Evolutionary conservation across 2,797 vertebrate species (phyloP), one percentile per base, ranked within the genome.

Genomic region (Semaprochilodus insignis): DNA sequence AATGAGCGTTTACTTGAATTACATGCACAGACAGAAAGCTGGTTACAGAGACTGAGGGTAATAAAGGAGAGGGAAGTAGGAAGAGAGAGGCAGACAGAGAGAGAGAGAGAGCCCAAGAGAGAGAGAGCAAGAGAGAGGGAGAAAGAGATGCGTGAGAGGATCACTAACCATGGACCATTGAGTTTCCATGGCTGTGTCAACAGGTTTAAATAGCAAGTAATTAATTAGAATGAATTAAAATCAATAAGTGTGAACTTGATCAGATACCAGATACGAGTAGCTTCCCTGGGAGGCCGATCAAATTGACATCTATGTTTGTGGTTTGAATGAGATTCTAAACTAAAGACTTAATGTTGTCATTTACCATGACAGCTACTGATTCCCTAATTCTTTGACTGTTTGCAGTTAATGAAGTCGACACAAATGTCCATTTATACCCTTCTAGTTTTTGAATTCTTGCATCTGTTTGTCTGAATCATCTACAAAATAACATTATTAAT

Each of bases 121-220:
- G 65, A 62, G 65, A 60, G 57, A 10, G n/a, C 66, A 54, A 40
- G 36, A 23, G 36, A 31, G 6, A 27, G 55, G 62, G 60, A 40
- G 66, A 77, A 19, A 55, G 10, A 52, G 14, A 60, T 52, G 57
- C 6, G n/a, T 66, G 59, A 40, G 36, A 23, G 48, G 44, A 84
- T 82, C 55, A 83, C 74, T 80, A 81, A 77, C 82, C 82, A 86
- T 86, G 84, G 66, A 81, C 51, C 65, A 48, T 44, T 70, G 31
- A 71, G 48, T 69, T 69, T 74, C 78, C 62, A 65, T 79, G 62
- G 48, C 25, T 62, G 70, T 83, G 44, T 74, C 44, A 57, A 51
- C 51, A 63, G 84, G 57, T 55, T 77, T 83, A 79, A 78, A 69
- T 36, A 81, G 31, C 44, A 81, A 74, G 72, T 69, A 81, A 66